These are phyloP conservation scores for Sycophila sp. DNA, from an alignment of 1,140 invertebrate species.

Conservation along the genomic window DNA sequence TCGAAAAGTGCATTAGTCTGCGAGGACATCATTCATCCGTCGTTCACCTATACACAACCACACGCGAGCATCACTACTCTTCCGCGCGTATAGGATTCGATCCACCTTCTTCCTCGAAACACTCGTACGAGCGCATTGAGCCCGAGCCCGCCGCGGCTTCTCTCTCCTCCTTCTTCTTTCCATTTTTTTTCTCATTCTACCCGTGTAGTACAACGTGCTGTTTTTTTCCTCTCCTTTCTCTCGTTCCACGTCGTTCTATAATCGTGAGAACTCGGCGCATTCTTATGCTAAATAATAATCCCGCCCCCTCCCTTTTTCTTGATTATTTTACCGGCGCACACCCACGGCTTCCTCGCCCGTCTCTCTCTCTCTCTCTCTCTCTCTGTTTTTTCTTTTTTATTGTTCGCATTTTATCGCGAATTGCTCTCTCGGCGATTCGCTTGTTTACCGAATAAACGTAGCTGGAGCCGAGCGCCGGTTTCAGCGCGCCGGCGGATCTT, in stretches of 20 bases:
- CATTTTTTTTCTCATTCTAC: background rate
- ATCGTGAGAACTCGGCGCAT: slow-evolving; percentile 23
- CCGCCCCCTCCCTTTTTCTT: background rate
- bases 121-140: background rate
- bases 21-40: background rate
- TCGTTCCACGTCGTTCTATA: background rate
- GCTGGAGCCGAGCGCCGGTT: no score
- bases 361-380: background rate
- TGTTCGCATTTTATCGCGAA: no score
- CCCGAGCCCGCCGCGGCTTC: no score
- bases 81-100: background rate
- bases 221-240: background rate
- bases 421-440: background rate
- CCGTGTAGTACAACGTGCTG: background rate
- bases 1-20: background rate
- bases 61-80: no score
- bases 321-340: no score
- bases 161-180: background rate
- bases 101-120: background rate
- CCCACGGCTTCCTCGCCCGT: no score
- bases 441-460: background rate
- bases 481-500: no score
- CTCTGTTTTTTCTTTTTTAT: no score
- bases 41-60: background rate
- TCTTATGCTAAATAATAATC: slow-evolving; percentile 24